Base-by-base conservation (phyloP, 1,140 invertebrate species). In the Thaumatotibia leucotreta region DNA sequence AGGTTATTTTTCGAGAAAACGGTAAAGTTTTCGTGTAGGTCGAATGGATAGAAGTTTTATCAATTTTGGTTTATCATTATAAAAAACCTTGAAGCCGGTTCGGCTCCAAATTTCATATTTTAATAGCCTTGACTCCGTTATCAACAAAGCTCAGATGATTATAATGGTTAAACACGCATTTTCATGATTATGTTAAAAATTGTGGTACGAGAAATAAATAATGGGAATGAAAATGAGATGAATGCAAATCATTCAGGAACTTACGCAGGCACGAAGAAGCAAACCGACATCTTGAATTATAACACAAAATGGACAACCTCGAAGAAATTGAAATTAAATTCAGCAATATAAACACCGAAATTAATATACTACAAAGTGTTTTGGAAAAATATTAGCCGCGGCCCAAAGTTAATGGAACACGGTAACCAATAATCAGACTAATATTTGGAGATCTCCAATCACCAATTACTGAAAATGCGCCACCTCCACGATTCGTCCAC, bases 381-480 rank as follows among this genome's bases (percentile, higher is more conserved):
- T 61, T 75, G 71, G 72, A 78, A 80, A 82, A 76, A 79, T 76
- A 82, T 70, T 72, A 77, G 64, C 75, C 82, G 85, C 83, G 83
- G 77, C 71, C 39, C 71, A 86, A 90, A 88, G 76, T 83, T 84
- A 83, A 80, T 80, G 78, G 77, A 83, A 82, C 84, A 87, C 80
- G 71, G 82, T 84, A 89, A 91, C 86, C 86, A 91, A 89, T 91
- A 91, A 92, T 91, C 84, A 85, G 82, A 74, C 82, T 80, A 91
- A 84, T 87, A 89, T 86, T 87, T 77, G 82, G 71, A 79, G 83
- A 90, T 89, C 88, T 89, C 89, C 91, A 91, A 92, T 92, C 91
- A 91, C 84, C 89, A 89, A 89, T 89, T 88, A 89, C 87, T 87
- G 79, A 83, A 82, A 88, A 90, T 89, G 88, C 89, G 86, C 88